A percentile compares a stretch with the other conserved stretches of the same genome.
Conservation (phyloP, 2,888 invertebrate species). For the Drosophila neonasuta region DNA sequence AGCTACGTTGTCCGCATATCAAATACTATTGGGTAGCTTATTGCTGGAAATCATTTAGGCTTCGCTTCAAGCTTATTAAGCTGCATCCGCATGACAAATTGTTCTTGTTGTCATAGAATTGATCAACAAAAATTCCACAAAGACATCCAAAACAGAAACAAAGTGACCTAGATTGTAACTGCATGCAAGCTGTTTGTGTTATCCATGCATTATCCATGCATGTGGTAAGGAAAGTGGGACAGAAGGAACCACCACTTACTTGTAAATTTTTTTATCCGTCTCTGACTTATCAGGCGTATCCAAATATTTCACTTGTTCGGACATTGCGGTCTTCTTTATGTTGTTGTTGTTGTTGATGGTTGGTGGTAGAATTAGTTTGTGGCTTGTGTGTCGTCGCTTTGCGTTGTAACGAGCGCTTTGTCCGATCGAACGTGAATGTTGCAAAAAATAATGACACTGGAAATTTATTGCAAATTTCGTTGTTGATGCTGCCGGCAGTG, state of each 20-base stretch:
- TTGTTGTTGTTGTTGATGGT: neutral
- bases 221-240: neutral
- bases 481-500: conserved; percentile 16
- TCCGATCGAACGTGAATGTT: conserved; percentile 6
- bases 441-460: conserved; percentile 9
- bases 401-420: neutral
- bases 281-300: conserved; percentile 87
- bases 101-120: neutral
- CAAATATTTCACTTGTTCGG: conserved; percentile 77
- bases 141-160: neutral
- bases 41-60: neutral
- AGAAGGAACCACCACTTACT: conserved; percentile 82
- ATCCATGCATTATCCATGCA: neutral
- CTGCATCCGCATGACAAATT: conserved; percentile 3
- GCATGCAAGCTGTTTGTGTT: neutral
- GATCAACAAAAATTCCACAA: neutral
- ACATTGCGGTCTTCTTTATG: conserved; percentile 35
- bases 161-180: neutral
- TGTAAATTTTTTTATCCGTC: conserved; percentile 90
- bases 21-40: too few relatives aligned
- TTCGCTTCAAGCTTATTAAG: conserved; percentile 5
- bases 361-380: conserved; percentile 1
- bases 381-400: neutral
- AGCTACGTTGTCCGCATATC: too few relatives aligned
- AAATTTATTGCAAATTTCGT: conserved; percentile 25